Evolutionary conservation across 1,140 invertebrate species (phyloP).

Genomic region (Lepidurus packardi): DNA sequence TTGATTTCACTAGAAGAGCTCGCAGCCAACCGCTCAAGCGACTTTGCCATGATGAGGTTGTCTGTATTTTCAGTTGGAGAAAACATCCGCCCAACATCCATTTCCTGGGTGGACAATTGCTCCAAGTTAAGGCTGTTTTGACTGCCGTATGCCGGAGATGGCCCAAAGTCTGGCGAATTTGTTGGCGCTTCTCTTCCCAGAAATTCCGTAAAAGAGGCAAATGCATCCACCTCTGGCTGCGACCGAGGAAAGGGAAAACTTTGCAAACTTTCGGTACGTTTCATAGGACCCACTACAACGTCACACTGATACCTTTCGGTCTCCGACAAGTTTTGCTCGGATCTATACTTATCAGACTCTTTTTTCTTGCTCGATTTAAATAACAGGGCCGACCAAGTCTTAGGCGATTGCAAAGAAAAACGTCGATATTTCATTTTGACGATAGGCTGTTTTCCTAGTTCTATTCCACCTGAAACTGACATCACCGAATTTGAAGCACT

Average conservation of each 20-base stretch:
- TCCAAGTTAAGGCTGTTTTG: constrained; percentile 10
- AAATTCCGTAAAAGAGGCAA: not conserved
- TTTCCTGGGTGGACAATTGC: not conserved
- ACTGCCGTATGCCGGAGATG: constrained; percentile 6
- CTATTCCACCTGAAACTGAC: not conserved
- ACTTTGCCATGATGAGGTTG: not conserved
- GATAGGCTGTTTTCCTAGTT: not conserved
- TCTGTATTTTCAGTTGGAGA: not conserved
- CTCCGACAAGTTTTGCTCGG: not conserved
- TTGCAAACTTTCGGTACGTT: constrained; percentile 4
- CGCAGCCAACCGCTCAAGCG: not conserved
- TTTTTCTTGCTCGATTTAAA: not conserved
- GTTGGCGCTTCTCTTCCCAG: not conserved
- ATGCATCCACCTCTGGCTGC: not conserved
- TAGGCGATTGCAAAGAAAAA: not conserved
- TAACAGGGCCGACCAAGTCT: not conserved
- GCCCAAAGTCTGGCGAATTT: not conserved
- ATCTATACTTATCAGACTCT: not conserved
- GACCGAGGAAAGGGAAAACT: not conserved
- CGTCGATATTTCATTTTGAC: not conserved
- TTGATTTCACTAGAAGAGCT: not conserved
- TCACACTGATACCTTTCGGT: not conserved
- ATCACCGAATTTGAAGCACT: not conserved
- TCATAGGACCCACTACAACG: not conserved
- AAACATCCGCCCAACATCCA: not conserved